Base-by-base conservation (phyloP, 2,888 invertebrate species). In the Melikaiella ostensackeni region DNA sequence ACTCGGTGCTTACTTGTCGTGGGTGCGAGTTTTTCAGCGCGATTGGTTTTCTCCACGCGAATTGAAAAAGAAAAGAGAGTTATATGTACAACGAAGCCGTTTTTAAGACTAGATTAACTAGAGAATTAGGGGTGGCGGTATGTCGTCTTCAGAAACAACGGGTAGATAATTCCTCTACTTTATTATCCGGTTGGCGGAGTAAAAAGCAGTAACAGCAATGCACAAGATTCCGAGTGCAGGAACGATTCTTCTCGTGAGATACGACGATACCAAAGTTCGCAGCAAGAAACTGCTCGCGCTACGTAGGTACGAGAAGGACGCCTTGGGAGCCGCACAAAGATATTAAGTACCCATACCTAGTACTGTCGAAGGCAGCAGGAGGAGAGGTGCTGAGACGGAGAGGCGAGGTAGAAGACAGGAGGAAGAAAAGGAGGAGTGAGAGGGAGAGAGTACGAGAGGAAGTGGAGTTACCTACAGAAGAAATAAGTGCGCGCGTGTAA, bases 401-500 rank as follows among this genome's bases (percentile, higher is more conserved):
- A 79, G 83, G 79, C 81, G 81, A 81, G 78, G 64, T 76, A 74
- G 62, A 76, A 66, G 63, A 79, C 75, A 75, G 75, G 78, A 61
- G 64, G 75, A 77, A 75, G 77, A 76, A 70, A 70, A 70, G 70
- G 50, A 80, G 81, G 66, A 74, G 79, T 59, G 76, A 75, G 55
- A 70, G 24, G 75, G 57, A 74, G 75, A 73, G 82, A 75, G 76
- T 61, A 78, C 75, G 78, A 78, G 84, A 85, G 85, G 80, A 84
- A 83, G 84, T 82, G 81, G 83, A 85, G 85, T 86, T 87, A 86
- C 87, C 88, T 85, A 86, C 89, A 85, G 88, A 87, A 88, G 89
- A 88, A 89, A 89, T 88, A 88, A 89, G 87, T 86, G 88, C 87
- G 87, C 88, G 86, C 85, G 87, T 88, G 87, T 88, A 89, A 88